These are phyloP conservation scores for Hylomyscus alleni DNA, from an alignment of 2,797 vertebrate genomes.

Conservation along the genomic window DNA sequence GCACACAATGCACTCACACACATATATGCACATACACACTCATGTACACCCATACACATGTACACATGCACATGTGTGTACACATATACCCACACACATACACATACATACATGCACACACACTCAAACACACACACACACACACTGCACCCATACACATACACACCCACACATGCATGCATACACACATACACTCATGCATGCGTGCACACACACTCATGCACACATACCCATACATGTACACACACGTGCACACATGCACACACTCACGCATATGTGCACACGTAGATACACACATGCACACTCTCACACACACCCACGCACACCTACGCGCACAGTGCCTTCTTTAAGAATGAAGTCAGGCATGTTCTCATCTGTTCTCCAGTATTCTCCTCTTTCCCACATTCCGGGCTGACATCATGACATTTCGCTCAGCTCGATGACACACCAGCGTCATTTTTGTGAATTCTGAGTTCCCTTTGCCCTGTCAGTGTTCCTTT, in stretches of 20 bases:
- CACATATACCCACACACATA: not conserved
- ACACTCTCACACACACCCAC: too few relatives aligned
- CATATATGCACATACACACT: not conserved
- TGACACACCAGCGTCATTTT: not conserved
- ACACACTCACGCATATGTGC: too few relatives aligned
- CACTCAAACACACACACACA: not conserved
- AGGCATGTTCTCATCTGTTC: not conserved
- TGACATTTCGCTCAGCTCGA: not conserved
- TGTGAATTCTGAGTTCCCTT: not conserved
- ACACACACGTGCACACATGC: not conserved
- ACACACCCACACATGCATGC: not conserved
- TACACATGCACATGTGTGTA: too few relatives aligned
- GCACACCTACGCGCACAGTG: not conserved
- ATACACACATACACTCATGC: not conserved
- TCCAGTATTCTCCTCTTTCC: not conserved
- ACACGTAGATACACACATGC: not conserved
- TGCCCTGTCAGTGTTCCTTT: not conserved
- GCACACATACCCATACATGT: too few relatives aligned
- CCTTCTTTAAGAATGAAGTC: slow-evolving; percentile 15
- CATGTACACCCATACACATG: not conserved
- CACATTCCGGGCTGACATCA: not conserved
- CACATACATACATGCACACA: not conserved
- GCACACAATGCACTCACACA: too few relatives aligned
- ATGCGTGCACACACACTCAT: not conserved
- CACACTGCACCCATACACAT: not conserved